A percentile compares a stretch with the other conserved stretches of the same genome.
Conservation (phyloP, 2,888 invertebrate genomes). For the Dilophus febrilis region DNA sequence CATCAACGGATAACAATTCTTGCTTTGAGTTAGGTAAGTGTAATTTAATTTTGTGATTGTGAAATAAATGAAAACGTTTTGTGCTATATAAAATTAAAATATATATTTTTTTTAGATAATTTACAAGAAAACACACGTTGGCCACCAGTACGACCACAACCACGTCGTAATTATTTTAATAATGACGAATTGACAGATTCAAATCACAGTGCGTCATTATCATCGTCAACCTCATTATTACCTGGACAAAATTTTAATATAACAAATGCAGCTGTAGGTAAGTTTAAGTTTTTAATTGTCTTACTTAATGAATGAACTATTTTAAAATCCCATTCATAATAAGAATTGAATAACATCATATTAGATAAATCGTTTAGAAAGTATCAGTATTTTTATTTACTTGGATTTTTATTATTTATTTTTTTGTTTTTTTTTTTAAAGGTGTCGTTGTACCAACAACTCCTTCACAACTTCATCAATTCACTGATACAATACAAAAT, state of each 20-base stretch:
- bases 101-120: neutral
- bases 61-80: too few species aligned
- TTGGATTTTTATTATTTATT: too few species aligned
- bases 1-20: neutral
- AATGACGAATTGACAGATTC: slow-evolving; percentile 6
- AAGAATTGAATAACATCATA: too few species aligned
- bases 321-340: neutral
- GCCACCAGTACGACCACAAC: slow-evolving; percentile 28
- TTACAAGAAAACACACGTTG: slow-evolving; percentile 26
- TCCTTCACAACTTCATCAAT: slow-evolving; percentile 7
- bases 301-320: too few species aligned
- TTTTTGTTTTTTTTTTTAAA: too few species aligned
- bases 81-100: neutral
- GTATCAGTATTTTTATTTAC: too few species aligned
- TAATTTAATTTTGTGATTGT: neutral
- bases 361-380: too few species aligned
- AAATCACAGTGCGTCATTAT: neutral
- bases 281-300: too few species aligned
- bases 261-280: slow-evolving; percentile 8
- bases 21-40: neutral
- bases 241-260: neutral
- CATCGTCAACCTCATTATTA: too few species aligned
- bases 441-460: slow-evolving; percentile 24
- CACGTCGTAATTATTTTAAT: slow-evolving; percentile 16
- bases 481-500: slow-evolving; percentile 6